Evolutionary conservation across 2,888 invertebrate species (phyloP).

Genomic region (Bursaphelenchus okinawaensis): DNA sequence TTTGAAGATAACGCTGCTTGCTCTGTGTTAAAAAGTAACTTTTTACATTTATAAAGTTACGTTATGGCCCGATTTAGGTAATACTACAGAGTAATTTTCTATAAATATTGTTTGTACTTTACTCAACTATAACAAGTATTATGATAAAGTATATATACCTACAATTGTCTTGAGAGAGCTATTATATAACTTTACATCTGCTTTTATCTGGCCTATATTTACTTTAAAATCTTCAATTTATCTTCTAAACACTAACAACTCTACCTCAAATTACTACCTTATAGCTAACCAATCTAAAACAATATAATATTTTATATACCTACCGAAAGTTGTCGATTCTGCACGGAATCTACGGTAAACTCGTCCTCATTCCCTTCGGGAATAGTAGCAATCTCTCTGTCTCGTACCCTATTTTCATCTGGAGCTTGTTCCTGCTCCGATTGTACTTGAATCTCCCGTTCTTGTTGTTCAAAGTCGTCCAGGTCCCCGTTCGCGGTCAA

Average conservation of each 20-base stretch:
- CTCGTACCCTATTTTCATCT: neutral
- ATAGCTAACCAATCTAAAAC: too few relatives aligned
- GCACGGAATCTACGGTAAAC: constrained; percentile 20
- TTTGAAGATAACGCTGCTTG: too few relatives aligned
- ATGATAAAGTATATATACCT: too few relatives aligned
- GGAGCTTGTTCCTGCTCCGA: neutral
- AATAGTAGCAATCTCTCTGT: neutral
- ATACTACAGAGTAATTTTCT: too few relatives aligned
- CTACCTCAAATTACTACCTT: too few relatives aligned
- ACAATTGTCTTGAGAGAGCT: neutral
- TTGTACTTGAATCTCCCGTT: constrained; percentile 1
- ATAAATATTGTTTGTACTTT: too few relatives aligned
- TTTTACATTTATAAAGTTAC: neutral
- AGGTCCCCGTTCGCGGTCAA: neutral
- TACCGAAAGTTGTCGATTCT: constrained; percentile 22
- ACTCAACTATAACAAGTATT: too few relatives aligned
- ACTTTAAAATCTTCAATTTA: too few relatives aligned
- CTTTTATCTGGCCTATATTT: too few relatives aligned
- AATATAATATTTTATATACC: too few relatives aligned
- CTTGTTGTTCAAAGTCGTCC: constrained; percentile 11
- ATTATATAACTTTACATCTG: neutral
- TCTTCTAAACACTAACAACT: too few relatives aligned
- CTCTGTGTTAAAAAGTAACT: neutral
- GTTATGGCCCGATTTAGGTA: too few relatives aligned
- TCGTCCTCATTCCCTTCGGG: neutral